phyloP scores from a whole-genome alignment of 1,140 invertebrate species.

The Vanessa atalanta region DNA sequence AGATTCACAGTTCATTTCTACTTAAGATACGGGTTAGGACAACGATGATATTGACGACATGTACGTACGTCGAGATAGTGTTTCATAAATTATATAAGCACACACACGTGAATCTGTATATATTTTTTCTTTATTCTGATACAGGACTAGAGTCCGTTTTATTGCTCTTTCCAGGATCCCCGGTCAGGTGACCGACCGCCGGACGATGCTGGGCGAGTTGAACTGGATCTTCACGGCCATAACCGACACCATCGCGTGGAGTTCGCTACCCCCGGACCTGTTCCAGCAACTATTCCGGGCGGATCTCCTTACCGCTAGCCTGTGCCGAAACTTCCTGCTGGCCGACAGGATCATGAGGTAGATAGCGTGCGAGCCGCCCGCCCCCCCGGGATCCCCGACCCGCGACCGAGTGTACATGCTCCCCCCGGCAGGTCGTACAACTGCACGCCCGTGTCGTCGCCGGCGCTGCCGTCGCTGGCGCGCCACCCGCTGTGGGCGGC shows the following conservation, averaged over 20 bases:
- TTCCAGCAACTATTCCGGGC: constrained; percentile 99
- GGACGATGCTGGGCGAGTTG: constrained; percentile 98
- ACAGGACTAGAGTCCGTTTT: neutral
- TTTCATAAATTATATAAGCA: too few relatives aligned
- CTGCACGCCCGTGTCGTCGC: constrained; percentile 96
- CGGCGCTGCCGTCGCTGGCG: constrained; percentile 91
- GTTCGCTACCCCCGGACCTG: constrained; percentile 93
- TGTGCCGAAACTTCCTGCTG: constrained; percentile 98
- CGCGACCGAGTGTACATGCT: too few relatives aligned
- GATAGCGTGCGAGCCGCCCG: too few relatives aligned
- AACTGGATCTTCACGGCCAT: constrained; percentile 99
- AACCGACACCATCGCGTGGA: constrained; percentile 99
- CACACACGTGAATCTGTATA: too few relatives aligned
- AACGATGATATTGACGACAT: too few relatives aligned
- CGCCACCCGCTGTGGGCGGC: constrained; percentile 97
- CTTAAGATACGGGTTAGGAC: too few relatives aligned
- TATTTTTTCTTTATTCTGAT: too few relatives aligned
- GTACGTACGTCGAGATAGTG: too few relatives aligned
- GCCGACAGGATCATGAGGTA: constrained; percentile 96
- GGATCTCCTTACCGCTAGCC: constrained; percentile 98
- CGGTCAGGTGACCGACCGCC: constrained; percentile 95
- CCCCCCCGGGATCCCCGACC: too few relatives aligned
- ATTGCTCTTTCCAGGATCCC: constrained; percentile 87
- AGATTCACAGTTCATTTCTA: too few relatives aligned
- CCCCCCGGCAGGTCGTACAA: constrained; percentile 87